phyloP scores from a whole-genome alignment of 2,113 vertebrate genomes.

The Genyomyrus donnyi region DNA sequence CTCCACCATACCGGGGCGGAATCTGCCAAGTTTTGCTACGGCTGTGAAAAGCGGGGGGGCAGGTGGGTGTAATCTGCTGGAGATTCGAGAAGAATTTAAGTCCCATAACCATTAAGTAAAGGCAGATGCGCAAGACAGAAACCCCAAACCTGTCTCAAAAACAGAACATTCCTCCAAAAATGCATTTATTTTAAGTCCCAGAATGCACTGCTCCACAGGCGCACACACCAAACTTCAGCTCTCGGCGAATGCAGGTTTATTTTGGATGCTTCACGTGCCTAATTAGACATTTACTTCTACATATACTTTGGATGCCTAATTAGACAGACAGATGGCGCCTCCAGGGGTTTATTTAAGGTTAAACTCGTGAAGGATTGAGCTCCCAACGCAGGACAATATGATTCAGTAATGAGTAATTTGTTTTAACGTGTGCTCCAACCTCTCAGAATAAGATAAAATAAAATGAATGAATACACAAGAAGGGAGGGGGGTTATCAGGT shows the following conservation, averaged over 20 bases:
- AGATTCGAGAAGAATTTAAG: neutral
- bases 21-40: neutral
- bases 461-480: slow-evolving; percentile 25
- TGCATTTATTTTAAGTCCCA: neutral
- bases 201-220: neutral
- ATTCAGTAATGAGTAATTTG: slow-evolving; percentile 36
- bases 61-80: neutral
- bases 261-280: neutral
- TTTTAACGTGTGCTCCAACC: slow-evolving; percentile 16
- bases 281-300: slow-evolving; percentile 18
- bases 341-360: slow-evolving; percentile 30
- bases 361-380: slow-evolving; percentile 32
- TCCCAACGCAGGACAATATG: slow-evolving; percentile 21
- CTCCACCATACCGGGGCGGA: neutral
- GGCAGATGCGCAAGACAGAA: neutral
- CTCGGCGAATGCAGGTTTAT: neutral
- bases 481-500: slow-evolving; percentile 27
- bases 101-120: neutral
- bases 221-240: neutral
- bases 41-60: neutral
- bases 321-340: slow-evolving; percentile 13
- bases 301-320: slow-evolving; percentile 16
- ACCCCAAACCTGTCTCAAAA: neutral
- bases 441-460: slow-evolving; percentile 19
- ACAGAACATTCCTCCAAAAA: neutral